Evolutionary conservation across 2,113 vertebrate genomes (phyloP), one percentile per base, ranked within the genome.

Genomic region (Spermophilus dauricus): DNA sequence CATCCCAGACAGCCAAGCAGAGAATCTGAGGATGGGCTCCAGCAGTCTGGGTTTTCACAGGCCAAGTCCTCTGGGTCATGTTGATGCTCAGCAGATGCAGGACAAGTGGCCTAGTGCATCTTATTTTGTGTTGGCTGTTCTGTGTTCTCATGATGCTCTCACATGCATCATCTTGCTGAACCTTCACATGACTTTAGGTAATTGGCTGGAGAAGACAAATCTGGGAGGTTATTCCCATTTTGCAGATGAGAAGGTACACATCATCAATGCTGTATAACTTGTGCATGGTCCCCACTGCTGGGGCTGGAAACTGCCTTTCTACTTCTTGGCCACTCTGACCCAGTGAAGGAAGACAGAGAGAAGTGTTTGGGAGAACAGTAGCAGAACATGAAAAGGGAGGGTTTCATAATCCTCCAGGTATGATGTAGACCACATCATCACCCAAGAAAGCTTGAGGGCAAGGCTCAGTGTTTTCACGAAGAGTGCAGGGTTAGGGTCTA

Each of bases 151-250:
- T 18, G 22, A 69, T 61, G 8, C 16, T 61, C 10, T 89, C 22
- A 2, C 10, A 7, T 12, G 12, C 1, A 34, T 5, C 8, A 45
- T n/a, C 10, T 85, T 16, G 3, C 7, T 63, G 42, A 20, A 7
- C 86, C 22, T 13, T 78, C 18, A 14, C 5, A 3, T 14, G 3
- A 2, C 81, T 84, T 56, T 56, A 42, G 58, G 51, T 48, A 37
- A 45, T 39, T 39, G 70, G 4, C 4, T 39, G 30, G 80, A 89
- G 80, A 90, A 83, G n/a, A 16, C 42, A 61, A 11, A 56, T 18
- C 37, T 88, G 24, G 63, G 34, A 22, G 20, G 0, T 75, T 70
- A 65, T 34, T 1, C n/a, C 37, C 37, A 22, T 73, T 91, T 75
- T 30, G 13, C 24, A 75, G 86, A 78, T 12, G 16, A 45, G 42